Evolutionary conservation across 2,113 vertebrate species (phyloP).

Genomic region (Triplophysa dalaica): DNA sequence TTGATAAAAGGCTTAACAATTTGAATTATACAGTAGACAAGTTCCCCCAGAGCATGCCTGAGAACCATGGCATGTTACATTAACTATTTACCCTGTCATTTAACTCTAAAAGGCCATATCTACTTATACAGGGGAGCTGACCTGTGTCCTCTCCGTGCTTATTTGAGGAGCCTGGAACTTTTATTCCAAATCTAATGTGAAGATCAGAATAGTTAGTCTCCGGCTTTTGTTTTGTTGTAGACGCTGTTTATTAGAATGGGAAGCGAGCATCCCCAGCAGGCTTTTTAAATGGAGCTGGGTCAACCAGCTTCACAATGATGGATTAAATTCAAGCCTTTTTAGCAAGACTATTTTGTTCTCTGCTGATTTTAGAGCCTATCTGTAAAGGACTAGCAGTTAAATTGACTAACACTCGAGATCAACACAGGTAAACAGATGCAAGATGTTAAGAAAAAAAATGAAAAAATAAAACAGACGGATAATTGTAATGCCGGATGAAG

Average conservation of each 20-base stretch:
- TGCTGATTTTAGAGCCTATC: background rate
- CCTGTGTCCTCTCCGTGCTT: constrained; percentile 38
- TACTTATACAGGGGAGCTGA: constrained; percentile 51
- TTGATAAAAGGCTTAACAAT: constrained; percentile 73
- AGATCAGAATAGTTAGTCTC: background rate
- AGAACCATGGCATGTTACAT: constrained; percentile 54
- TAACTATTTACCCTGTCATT: constrained; percentile 66
- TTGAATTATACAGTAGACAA: constrained; percentile 73
- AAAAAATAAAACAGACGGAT: too few relatives aligned
- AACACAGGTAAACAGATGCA: background rate
- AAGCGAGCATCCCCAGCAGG: background rate
- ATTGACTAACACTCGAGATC: background rate
- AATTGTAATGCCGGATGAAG: too few relatives aligned
- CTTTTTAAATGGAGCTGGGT: background rate
- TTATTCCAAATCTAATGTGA: background rate
- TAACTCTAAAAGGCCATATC: constrained; percentile 55
- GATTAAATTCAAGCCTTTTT: too few relatives aligned
- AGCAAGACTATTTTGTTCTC: too few relatives aligned
- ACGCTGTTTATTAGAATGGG: background rate
- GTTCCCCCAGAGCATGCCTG: constrained; percentile 63
- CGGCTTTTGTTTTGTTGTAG: background rate
- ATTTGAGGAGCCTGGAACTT: background rate
- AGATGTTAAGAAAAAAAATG: background rate
- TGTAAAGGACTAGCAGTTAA: background rate
- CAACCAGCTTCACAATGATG: background rate